phyloP scores from a whole-genome alignment of 1,140 invertebrate species.

The Drosophila pruinosa region DNA sequence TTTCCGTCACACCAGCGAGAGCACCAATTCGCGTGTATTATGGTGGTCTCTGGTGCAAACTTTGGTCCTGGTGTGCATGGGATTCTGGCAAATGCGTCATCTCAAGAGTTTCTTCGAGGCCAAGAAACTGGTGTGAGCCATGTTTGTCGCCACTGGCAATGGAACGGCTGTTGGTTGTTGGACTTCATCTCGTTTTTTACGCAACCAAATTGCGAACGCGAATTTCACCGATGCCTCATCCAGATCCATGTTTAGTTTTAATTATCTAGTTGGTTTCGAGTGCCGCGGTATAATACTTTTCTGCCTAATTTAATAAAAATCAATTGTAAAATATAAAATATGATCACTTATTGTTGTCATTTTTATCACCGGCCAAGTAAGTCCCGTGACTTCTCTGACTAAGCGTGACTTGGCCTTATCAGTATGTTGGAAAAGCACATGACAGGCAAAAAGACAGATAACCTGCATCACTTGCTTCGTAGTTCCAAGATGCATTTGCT shows the following conservation, averaged over 20 bases:
- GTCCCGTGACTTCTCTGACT: constrained; percentile 67
- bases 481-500: constrained; percentile 33
- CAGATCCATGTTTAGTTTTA: constrained; percentile 64
- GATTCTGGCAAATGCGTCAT: constrained; percentile 99
- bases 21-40: constrained; percentile 97
- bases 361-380: constrained; percentile 38
- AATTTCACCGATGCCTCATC: constrained; percentile 66
- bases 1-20: constrained; percentile 98
- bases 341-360: neutral
- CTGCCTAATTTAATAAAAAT: constrained; percentile 79
- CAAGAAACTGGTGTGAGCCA: constrained; percentile 96
- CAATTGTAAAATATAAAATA: constrained; percentile 65
- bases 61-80: constrained; percentile 94
- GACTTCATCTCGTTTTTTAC: constrained; percentile 37
- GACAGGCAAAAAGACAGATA: constrained; percentile 41
- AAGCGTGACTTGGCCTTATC: constrained; percentile 63
- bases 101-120: constrained; percentile 99
- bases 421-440: constrained; percentile 24
- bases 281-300: constrained; percentile 46
- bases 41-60: constrained; percentile 99
- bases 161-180: constrained; percentile 15
- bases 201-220: constrained; percentile 35
- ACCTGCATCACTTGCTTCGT: too few relatives aligned
- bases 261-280: constrained; percentile 47
- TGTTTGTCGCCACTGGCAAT: neutral